These are phyloP conservation scores for Gisinianus flammeolus DNA, from an alignment of 2,888 invertebrate species.

Conservation along the genomic window DNA sequence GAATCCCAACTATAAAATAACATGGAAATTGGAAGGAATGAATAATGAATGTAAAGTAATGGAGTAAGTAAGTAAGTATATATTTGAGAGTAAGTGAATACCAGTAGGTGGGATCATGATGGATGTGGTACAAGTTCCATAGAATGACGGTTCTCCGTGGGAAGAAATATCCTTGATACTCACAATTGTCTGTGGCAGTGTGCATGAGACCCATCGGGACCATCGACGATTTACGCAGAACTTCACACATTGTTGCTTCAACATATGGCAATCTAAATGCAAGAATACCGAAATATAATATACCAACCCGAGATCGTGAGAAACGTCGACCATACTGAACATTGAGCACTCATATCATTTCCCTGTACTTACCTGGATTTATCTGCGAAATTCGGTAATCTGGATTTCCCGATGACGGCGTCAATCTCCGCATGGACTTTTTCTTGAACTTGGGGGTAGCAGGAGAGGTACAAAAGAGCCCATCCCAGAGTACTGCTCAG, in stretches of 20 bases:
- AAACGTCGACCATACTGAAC: too few species aligned
- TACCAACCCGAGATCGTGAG: too few species aligned
- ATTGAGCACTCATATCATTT: neutral
- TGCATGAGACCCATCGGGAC: conserved; percentile 52
- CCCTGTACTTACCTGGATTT: conserved; percentile 48
- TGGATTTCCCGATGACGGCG: conserved; percentile 53
- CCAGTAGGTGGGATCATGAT: conserved; percentile 53
- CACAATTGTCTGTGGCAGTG: conserved; percentile 49
- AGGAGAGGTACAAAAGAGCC: conserved; percentile 50
- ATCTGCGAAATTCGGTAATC: neutral
- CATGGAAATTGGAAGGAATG: neutral
- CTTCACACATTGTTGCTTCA: conserved; percentile 53
- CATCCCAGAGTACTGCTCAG: conserved; percentile 54
- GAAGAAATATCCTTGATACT: conserved; percentile 49
- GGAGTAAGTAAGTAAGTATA: too few species aligned
- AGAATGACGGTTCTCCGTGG: conserved; percentile 55
- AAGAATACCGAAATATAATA: too few species aligned
- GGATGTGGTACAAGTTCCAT: conserved; percentile 52
- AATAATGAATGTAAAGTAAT: too few species aligned
- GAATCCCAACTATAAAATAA: neutral
- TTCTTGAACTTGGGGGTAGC: conserved; percentile 48
- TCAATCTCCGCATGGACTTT: conserved; percentile 59
- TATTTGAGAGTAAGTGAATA: too few species aligned
- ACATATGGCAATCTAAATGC: conserved; percentile 48
- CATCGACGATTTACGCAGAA: conserved; percentile 52